phyloP scores from a whole-genome alignment of 1,140 invertebrate species.

The Achatina immaculata region DNA sequence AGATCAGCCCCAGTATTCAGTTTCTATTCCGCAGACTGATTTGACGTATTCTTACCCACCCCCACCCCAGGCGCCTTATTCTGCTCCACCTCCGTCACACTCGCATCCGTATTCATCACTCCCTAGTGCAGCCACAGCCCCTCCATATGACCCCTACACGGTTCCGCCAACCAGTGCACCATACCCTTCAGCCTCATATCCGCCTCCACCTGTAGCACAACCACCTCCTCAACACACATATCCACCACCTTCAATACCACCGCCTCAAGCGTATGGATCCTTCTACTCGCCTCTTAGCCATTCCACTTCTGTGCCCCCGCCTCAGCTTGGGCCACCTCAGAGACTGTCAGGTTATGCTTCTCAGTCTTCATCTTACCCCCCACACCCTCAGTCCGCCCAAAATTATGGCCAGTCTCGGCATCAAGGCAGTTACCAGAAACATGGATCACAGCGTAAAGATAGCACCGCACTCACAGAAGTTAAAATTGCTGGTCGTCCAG shows the following conservation, averaged over 20 bases:
- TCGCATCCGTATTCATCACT: slow-evolving; percentile 38
- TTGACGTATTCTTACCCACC: slow-evolving; percentile 32
- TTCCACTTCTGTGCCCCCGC: slow-evolving; percentile 35
- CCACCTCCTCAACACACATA: slow-evolving; percentile 17
- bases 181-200: slow-evolving; percentile 13
- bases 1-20: slow-evolving; percentile 38
- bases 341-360: slow-evolving; percentile 26
- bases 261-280: slow-evolving; percentile 18
- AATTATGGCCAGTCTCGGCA: slow-evolving; percentile 8
- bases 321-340: slow-evolving; percentile 31
- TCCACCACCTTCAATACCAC: slow-evolving; percentile 23
- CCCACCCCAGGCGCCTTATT: slow-evolving; percentile 19
- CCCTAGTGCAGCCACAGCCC: not conserved
- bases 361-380: slow-evolving; percentile 15
- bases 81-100: slow-evolving; percentile 19
- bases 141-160: slow-evolving; percentile 31
- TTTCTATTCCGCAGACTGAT: slow-evolving; percentile 39
- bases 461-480: slow-evolving; percentile 27
- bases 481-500: slow-evolving; percentile 26
- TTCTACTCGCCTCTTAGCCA: slow-evolving; percentile 1
- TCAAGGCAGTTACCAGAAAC: slow-evolving; percentile 25
- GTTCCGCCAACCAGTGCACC: not conserved
- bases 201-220: slow-evolving; percentile 28
- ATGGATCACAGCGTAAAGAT: slow-evolving; percentile 18
- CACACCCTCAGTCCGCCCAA: slow-evolving; percentile 19